Evolutionary conservation across 23 tunicate species (phyloP).

Genomic region (Trididemnum miniatum): DNA sequence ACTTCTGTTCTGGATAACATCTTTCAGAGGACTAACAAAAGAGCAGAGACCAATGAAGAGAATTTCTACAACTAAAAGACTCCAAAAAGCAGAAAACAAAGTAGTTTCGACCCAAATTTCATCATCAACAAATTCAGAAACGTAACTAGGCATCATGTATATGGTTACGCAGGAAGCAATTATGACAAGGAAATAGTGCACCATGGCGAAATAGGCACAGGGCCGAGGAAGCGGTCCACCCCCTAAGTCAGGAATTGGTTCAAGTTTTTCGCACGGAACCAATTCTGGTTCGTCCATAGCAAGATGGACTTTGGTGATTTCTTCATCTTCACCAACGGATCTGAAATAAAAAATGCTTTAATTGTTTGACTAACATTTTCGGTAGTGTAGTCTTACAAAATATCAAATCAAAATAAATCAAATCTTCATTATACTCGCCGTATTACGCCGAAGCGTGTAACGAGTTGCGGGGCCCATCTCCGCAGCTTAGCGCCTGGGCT

Average conservation of each 20-base stretch:
- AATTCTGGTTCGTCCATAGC: slow-evolving; percentile 74
- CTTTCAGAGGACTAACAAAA: slow-evolving; percentile 18
- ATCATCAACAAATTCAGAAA: slow-evolving; percentile 23
- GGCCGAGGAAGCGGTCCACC: slow-evolving; percentile 50
- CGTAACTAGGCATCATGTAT: slow-evolving; percentile 20
- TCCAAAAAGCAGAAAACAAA: slow-evolving; percentile 48
- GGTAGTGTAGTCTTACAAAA: too few species aligned
- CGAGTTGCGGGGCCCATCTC: too few species aligned
- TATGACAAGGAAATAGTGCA: slow-evolving; percentile 28
- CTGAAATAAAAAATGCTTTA: too few species aligned
- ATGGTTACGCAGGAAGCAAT: slow-evolving; percentile 5
- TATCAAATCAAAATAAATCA: too few species aligned
- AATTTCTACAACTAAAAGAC: slow-evolving; percentile 45
- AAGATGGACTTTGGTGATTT: background rate
- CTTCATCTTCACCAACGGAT: background rate
- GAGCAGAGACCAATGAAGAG: slow-evolving; percentile 25
- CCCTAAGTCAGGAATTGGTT: slow-evolving; percentile 40
- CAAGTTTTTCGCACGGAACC: slow-evolving; percentile 87
- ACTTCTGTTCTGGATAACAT: background rate
- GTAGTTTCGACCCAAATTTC: slow-evolving; percentile 58
- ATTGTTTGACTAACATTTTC: too few species aligned
- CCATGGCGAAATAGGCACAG: slow-evolving; percentile 57
- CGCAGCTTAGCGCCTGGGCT: too few species aligned
- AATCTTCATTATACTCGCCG: too few species aligned
- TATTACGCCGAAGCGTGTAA: too few species aligned